Conservation (phyloP, 2,113 vertebrate species). For the Haemorhous mexicanus region DNA sequence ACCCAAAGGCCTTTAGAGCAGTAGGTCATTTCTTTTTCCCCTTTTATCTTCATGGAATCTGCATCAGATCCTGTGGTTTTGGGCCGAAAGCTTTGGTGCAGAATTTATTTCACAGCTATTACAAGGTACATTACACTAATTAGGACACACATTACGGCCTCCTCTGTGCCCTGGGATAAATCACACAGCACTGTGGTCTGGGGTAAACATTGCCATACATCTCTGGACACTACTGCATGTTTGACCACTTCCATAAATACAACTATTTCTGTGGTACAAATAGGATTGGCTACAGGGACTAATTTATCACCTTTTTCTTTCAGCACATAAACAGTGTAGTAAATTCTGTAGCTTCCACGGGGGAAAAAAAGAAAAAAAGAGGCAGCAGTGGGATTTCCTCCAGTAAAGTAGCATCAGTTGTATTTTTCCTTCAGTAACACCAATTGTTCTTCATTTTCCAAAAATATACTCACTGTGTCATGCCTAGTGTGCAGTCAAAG, state of each 20-base stretch:
- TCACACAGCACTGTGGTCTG: neutral
- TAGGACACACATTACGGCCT: neutral
- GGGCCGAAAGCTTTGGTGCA: neutral
- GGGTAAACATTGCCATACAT: slow-evolving; percentile 18
- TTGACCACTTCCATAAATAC: slow-evolving; percentile 26
- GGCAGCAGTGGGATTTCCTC: neutral
- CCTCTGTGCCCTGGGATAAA: neutral
- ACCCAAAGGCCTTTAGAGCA: neutral
- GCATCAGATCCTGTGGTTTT: neutral
- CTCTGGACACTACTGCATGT: neutral
- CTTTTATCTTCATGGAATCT: neutral
- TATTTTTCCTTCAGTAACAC: neutral
- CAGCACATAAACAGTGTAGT: neutral
- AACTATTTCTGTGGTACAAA: neutral
- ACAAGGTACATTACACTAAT: slow-evolving; percentile 30
- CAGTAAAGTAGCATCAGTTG: neutral
- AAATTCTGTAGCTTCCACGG: neutral
- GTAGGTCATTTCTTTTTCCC: fast-evolving
- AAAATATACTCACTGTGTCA: neutral
- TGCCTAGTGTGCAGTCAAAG: neutral
- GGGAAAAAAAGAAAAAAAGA: neutral
- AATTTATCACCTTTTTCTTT: slow-evolving; percentile 31
- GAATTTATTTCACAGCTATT: slow-evolving; percentile 38
- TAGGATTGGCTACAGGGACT: neutral
- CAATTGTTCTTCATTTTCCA: neutral